Base-by-base conservation (phyloP, 2,113 vertebrate genomes). In the Capreolus pygargus region DNA sequence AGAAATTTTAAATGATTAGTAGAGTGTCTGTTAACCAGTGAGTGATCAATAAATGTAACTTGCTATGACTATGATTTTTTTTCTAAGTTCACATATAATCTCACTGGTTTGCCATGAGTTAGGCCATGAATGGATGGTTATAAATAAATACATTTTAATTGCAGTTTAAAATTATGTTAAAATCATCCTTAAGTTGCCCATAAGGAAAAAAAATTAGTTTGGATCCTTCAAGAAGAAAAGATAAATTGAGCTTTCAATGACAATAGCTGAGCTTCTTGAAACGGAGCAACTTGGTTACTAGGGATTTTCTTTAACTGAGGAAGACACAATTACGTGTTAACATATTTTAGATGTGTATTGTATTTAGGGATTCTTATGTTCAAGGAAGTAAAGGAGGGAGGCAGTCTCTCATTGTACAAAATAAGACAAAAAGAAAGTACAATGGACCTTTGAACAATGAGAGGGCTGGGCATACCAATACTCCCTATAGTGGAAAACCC, bases 341-440 rank as follows among this genome's bases (percentile, higher is more conserved):
- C 10, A 43, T 82, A 60, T 81, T 95, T 96, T 89, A 95, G 61
- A 93, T 96, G 61, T 84, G 47, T 97, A 27, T 95, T 39, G n/a
- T 79, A 33, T 76, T 90, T 85, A 81, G 43, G 43, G 11, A 57
- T 84, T 54, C 47, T 91, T 60, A 64, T 92, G 9, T 89, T 86
- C 39, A 87, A 96, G 45, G 79, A 89, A 82, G 67, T 82, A 27
- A 96, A 95, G 70, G 33, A 14, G 43, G 28, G 12, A 15, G 33
- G 11, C 70, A 86, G 16, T 57, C 33, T 96, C n/a, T 93, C 17
- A 76, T 15, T 50, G 14, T 30, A 93, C 25, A 96, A 78, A 86
- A 88, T 55, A 55, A 89, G 74, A 84, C 30, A 79, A 54, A 79
- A 78, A 83, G 27, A 92, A 87, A 95, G 45, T 64, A 55, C 33